Evolutionary conservation across 2,797 vertebrate species (phyloP), one percentile per base, ranked within the genome.

Genomic region (Rhodeus uyekii): DNA sequence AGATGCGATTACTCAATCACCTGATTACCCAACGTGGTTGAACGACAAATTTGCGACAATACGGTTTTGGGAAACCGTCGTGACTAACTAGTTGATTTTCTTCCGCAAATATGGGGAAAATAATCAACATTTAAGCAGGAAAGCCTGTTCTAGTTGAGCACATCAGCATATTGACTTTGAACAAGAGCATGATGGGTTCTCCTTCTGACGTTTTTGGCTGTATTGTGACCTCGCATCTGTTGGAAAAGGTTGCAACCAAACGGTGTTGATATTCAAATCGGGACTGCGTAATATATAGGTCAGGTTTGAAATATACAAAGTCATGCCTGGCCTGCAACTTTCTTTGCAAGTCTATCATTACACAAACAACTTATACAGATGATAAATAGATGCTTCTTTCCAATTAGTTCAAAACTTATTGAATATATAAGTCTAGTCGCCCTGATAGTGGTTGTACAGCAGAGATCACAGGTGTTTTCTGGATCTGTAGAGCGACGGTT

Each of bases 241-340:
- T 55, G 36, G 16, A 71, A 50, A 64, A 36, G 53, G 68, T 34
- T 85, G 38, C 72, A 76, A 60, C 83, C 76, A 58, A 55, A 61
- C 22, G 3, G 83, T 75, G 83, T 83, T 50, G 18, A 24, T 58
- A 69, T 48, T 79, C 74, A 87, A 73, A 83, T 81, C 75, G 34
- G 22, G 64, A 84, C 71, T 32, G 64, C 72, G 32, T 63, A 60
- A 55, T 55, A 42, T 14, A 50, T 39, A 5, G 16, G 79, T 39
- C 65, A 81, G 42, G 42, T 39, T 38, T 81, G n/a, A 81, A 73
- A 73, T 50, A 5, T 81, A 44, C 79, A 27, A 71, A 81, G 68
- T 73, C 68, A 73, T 50, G 42, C 58, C 32, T 73, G 68, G 64
- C 39, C 16, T 46, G 60, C 69, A 73, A 64, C n/a, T 63, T 63